Evolutionary conservation across 2,797 vertebrate species (phyloP).

Genomic region (Tolypeutes matacus): DNA sequence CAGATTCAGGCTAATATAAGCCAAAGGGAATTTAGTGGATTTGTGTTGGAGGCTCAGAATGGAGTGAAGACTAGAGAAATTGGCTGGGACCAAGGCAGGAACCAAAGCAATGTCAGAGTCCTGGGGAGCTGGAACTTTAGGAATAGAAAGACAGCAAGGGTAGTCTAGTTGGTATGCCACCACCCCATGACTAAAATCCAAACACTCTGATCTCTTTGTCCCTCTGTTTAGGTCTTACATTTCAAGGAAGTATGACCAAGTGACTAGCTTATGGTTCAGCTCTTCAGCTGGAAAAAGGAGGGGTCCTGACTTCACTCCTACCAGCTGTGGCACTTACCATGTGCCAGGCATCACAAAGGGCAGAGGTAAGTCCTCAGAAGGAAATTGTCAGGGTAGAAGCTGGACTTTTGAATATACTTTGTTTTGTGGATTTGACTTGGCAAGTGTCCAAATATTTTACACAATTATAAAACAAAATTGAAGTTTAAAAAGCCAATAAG

Average conservation of each 20-base stretch:
- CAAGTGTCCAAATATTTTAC: background rate
- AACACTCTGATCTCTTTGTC: background rate
- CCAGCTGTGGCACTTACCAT: background rate
- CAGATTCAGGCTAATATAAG: background rate
- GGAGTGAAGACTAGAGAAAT: background rate
- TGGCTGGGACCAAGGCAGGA: background rate
- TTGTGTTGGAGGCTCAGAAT: background rate
- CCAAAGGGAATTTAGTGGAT: background rate
- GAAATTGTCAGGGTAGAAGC: background rate
- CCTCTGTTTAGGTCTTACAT: background rate
- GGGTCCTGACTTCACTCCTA: background rate
- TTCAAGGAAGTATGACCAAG: background rate
- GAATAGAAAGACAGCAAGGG: background rate
- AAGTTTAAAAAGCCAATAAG: background rate
- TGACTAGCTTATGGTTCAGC: background rate
- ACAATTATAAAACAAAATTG: conserved; percentile 20
- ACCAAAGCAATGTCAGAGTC: background rate
- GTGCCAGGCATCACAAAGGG: background rate
- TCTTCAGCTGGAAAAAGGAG: background rate
- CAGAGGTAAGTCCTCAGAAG: background rate
- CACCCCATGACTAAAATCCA: background rate
- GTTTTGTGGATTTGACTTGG: background rate
- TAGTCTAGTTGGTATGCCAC: background rate
- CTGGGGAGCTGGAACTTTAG: background rate
- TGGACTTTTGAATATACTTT: background rate